Evolutionary conservation across 2,113 vertebrate genomes (phyloP).

Genomic region (Blennius ocellaris): DNA sequence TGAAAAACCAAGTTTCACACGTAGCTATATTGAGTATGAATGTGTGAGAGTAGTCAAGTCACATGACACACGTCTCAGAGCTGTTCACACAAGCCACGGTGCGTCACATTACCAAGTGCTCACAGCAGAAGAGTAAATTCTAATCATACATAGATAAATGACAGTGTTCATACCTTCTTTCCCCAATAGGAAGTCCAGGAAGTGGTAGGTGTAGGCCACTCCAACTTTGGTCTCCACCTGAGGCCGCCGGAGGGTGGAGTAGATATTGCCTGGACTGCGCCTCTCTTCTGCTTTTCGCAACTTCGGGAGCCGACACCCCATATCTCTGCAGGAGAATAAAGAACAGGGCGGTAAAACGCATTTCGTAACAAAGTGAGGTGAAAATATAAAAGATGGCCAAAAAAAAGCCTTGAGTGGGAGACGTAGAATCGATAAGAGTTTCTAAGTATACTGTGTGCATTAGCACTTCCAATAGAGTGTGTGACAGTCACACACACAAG

Average conservation of each 20-base stretch:
- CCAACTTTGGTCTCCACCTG: conserved; percentile 96
- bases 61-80: too few relatives aligned
- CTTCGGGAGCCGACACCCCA: conserved; percentile 96
- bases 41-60: too few relatives aligned
- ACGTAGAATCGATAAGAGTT: conserved; percentile 45
- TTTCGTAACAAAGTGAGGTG: conserved; percentile 11
- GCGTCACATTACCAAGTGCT: neutral
- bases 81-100: neutral
- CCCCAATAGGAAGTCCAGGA: conserved; percentile 93
- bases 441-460: conserved; percentile 68
- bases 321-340: conserved; percentile 68
- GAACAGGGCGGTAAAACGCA: neutral
- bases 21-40: conserved; percentile 45
- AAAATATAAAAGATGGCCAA: neutral
- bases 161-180: conserved; percentile 85
- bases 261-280: conserved; percentile 95
- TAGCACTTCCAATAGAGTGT: conserved; percentile 47
- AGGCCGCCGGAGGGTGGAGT: conserved; percentile 93
- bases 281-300: conserved; percentile 89
- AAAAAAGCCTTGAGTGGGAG: conserved; percentile 30
- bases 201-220: conserved; percentile 92
- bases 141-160: neutral
- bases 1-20: conserved; percentile 14
- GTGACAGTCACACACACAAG: conserved; percentile 46
- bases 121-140: conserved; percentile 4